phyloP scores from a whole-genome alignment of 2,113 vertebrate species.

The Ctenodactylus gundi region DNA sequence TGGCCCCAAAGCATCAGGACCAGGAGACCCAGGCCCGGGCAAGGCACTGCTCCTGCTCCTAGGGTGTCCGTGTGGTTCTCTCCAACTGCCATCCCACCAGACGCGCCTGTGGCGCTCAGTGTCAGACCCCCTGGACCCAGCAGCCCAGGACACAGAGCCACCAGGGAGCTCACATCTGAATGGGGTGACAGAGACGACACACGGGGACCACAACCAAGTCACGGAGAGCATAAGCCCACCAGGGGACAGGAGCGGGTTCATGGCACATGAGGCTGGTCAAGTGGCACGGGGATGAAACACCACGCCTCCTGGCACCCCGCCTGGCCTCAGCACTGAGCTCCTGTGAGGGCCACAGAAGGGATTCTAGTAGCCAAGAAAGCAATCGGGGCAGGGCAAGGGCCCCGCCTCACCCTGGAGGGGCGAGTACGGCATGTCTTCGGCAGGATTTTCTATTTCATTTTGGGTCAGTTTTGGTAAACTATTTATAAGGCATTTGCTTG shows the following conservation, averaged over 20 bases:
- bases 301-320: too few species aligned
- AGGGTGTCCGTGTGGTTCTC: too few species aligned
- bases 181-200: neutral
- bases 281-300: neutral
- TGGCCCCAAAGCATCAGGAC: accelerated
- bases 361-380: neutral
- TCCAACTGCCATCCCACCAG: too few species aligned
- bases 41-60: too few species aligned
- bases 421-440: neutral
- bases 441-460: neutral
- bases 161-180: neutral
- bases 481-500: neutral
- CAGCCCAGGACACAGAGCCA: neutral
- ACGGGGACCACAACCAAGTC: neutral
- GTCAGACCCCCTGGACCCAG: neutral
- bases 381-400: neutral
- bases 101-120: too few species aligned
- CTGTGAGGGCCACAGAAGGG: neutral
- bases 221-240: neutral
- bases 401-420: too few species aligned
- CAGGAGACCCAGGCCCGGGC: too few species aligned
- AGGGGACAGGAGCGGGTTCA: neutral
- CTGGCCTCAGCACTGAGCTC: neutral
- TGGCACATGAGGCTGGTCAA: too few species aligned
- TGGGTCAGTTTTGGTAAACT: neutral